phyloP scores from a whole-genome alignment of 2,888 invertebrate genomes.

The Euplagia quadripunctaria region DNA sequence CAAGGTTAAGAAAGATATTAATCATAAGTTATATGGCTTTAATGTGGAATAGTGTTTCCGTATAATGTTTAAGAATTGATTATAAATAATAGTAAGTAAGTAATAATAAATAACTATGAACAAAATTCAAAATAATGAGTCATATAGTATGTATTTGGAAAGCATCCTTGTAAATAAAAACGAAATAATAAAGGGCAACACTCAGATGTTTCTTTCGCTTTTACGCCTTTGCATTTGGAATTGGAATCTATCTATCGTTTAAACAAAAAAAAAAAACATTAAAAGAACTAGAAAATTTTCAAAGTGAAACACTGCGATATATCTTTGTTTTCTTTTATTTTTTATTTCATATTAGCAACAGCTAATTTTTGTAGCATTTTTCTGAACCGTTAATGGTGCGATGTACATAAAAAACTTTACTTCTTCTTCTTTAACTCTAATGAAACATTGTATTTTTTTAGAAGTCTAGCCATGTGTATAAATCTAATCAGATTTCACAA shows the following conservation, averaged over 20 bases:
- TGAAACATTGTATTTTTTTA: neutral
- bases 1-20: neutral
- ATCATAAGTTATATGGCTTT: neutral
- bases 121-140: neutral
- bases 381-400: too few relatives aligned
- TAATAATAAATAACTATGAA: neutral
- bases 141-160: too few relatives aligned
- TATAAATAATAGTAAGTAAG: too few relatives aligned
- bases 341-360: too few relatives aligned
- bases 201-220: too few relatives aligned
- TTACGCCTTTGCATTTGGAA: too few relatives aligned
- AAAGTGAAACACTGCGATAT: too few relatives aligned
- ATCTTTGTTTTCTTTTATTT: neutral
- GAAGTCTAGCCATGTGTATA: neutral
- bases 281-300: too few relatives aligned
- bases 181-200: too few relatives aligned
- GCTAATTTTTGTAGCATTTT: too few relatives aligned
- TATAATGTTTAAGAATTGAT: neutral
- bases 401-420: neutral
- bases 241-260: too few relatives aligned
- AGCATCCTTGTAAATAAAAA: too few relatives aligned
- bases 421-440: neutral
- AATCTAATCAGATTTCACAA: conserved; percentile 29
- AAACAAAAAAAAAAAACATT: neutral
- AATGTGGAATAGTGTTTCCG: neutral